Evolutionary conservation across 2,797 vertebrate species (phyloP), one percentile per base, ranked within the genome.

Genomic region (Sorex maritimensis): DNA sequence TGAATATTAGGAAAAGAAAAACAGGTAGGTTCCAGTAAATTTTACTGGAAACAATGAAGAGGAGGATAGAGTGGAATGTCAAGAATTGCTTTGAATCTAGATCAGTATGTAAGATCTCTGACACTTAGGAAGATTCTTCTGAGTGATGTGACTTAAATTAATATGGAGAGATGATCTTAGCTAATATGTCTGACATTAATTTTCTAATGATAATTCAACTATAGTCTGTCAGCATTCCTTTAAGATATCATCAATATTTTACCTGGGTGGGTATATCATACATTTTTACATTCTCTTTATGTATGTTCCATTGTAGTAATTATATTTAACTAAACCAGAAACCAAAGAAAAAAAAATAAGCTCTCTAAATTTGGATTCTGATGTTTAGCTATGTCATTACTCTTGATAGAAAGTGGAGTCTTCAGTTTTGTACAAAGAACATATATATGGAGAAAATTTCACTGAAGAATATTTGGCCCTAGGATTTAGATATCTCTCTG

Each of bases 121-220:
- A 81, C 61, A 83, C 92, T 94, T 77, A 94, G 9, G 55, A 78
- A 19, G 65, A 3, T 85, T 94, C 71, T 91, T 92, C 34, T 78
- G 91, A 94, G 69, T 93, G 91, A 95, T 94, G 87, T 82, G 90
- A 94, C 94, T 96, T 94, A 95, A 96, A 96, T 96, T 80, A 78
- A 92, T 96, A 97, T 41, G 10, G 80, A 96, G 91, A 93, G 83
- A 96, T 96, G 86, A 94, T 92, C 90, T 94, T 92, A 63, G 55
- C 77, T 97, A 96, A 95, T 94, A 93, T 88, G 93, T 92, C 82
- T 95, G 96, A 95, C 94, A 95, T 96, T 95, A 96, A 92, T 94
- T 97, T 94, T 96, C 91, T 95, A 95, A 95, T 96, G 91, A 92
- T 88, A 95, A 92, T 96, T 95, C 58, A 94, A 81, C 79, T 85